phyloP scores from a whole-genome alignment of 2,113 vertebrate genomes.

The Puma concolor region DNA sequence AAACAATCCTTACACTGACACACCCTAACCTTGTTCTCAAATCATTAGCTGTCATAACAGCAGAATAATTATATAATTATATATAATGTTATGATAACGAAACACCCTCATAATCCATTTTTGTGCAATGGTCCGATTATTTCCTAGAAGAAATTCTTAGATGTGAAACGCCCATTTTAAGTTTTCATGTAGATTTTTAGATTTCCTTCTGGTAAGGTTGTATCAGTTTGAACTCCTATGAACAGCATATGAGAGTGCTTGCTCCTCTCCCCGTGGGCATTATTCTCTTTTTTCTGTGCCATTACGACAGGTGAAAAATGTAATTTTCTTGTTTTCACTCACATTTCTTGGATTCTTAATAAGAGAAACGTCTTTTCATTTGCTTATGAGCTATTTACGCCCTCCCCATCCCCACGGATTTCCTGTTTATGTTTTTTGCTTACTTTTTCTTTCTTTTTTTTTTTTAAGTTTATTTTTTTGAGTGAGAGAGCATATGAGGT shows the following conservation, averaged over 20 bases:
- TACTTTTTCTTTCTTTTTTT: background rate
- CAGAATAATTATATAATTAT: no score
- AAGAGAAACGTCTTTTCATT: conserved; percentile 23
- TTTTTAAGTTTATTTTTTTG: no score
- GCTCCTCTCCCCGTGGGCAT: background rate
- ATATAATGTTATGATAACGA: background rate
- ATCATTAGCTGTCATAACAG: background rate
- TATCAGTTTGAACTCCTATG: background rate
- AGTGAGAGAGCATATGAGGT: no score
- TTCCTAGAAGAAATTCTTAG: background rate
- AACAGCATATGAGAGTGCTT: no score
- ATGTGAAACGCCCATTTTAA: background rate
- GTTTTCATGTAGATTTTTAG: background rate
- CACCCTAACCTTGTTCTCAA: background rate
- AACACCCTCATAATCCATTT: background rate
- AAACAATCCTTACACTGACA: background rate
- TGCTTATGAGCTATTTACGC: background rate
- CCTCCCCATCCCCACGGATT: background rate
- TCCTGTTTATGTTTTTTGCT: background rate
- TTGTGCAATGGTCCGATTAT: background rate
- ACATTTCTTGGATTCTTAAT: conserved; percentile 28
- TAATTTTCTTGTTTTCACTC: conserved; percentile 10
- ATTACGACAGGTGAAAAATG: background rate
- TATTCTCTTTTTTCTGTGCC: background rate
- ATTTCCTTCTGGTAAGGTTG: background rate